Conservation (phyloP, 2,888 invertebrate species). For the Exocentrus adspersus region DNA sequence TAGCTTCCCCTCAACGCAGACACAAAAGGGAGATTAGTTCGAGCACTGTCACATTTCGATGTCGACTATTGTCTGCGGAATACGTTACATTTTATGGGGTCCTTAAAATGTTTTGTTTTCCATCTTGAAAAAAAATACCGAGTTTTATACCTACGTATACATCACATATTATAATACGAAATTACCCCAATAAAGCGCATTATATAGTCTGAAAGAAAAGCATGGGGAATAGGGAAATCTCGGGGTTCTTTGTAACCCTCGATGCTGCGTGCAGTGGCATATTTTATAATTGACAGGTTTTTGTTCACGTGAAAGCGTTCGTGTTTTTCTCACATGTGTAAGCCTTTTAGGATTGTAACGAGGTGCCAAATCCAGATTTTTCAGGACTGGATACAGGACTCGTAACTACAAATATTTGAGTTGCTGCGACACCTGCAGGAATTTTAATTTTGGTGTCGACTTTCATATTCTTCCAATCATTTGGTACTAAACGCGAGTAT, state of each 20-base stretch:
- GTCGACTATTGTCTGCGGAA: slow-evolving; percentile 48
- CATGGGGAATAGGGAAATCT: slow-evolving; percentile 3
- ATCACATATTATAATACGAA: slow-evolving; percentile 41
- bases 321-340: slow-evolving; percentile 3
- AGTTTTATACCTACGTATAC: slow-evolving; percentile 34
- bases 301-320: slow-evolving; percentile 20
- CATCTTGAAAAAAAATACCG: slow-evolving; percentile 36
- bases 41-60: slow-evolving; percentile 50
- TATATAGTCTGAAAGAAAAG: slow-evolving; percentile 29
- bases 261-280: slow-evolving; percentile 22
- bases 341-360: slow-evolving; percentile 14
- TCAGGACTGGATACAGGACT: too few species aligned
- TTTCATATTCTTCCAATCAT: too few species aligned
- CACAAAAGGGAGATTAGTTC: slow-evolving; percentile 54
- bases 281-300: slow-evolving; percentile 43
- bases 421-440: too few species aligned
- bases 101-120: slow-evolving; percentile 47
- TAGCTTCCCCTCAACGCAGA: slow-evolving; percentile 46
- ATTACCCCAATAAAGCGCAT: slow-evolving; percentile 46
- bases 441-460: too few species aligned
- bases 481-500: too few species aligned
- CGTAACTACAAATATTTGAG: too few species aligned
- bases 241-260: slow-evolving; percentile 34
- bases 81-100: slow-evolving; percentile 50
- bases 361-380: not conserved